Percentiles rank a stretch among this genome's conserved stretches.
Conservation (phyloP, 1,140 invertebrate genomes). For the Trissolcus basalis region DNA sequence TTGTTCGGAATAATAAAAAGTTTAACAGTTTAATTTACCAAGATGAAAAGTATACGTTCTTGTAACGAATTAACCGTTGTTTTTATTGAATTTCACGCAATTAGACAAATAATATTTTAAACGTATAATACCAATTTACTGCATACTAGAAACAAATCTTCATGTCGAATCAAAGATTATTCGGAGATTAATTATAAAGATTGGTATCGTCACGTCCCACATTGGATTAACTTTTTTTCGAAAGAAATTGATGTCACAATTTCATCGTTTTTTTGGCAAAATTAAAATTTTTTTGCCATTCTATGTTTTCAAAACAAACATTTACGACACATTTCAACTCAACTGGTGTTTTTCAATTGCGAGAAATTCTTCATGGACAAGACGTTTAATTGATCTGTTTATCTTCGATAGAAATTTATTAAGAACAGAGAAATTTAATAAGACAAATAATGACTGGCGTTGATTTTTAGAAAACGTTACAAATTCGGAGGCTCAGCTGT, state of each 20-base stretch:
- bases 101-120: conserved; percentile 4
- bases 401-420: not conserved
- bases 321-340: not conserved
- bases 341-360: not conserved
- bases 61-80: too few species aligned
- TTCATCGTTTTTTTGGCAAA: not conserved
- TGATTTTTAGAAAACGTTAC: conserved; percentile 18
- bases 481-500: not conserved
- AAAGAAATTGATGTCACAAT: not conserved
- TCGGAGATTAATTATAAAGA: conserved; percentile 13
- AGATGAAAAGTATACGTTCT: too few species aligned
- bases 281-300: not conserved
- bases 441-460: conserved; percentile 1
- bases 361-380: too few species aligned
- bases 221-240: too few species aligned
- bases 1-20: not conserved
- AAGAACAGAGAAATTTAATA: conserved; percentile 4
- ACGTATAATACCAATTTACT: not conserved
- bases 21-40: not conserved
- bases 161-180: conserved; percentile 1
- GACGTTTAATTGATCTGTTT: too few species aligned
- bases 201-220: conserved; percentile 14
- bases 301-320: not conserved
- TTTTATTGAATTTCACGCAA: too few species aligned
- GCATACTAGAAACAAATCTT: not conserved